Conservation (phyloP, 2,888 invertebrate species). For the Catocala fraxini region DNA sequence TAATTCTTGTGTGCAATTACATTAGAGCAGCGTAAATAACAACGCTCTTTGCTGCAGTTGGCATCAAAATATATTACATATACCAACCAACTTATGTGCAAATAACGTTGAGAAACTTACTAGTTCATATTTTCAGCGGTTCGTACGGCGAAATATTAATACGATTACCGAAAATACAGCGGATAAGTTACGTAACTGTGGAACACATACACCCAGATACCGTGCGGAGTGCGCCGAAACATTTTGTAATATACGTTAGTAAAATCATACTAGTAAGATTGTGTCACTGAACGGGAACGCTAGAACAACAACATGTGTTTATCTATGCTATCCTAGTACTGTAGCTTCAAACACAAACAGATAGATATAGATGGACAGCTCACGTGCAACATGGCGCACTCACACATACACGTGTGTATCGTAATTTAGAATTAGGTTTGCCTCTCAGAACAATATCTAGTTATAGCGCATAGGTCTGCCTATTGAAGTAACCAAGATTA, state of each 20-base stretch:
- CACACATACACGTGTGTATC: too few relatives aligned
- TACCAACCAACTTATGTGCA: constrained; percentile 12
- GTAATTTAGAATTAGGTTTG: too few relatives aligned
- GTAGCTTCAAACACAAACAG: too few relatives aligned
- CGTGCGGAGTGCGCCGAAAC: constrained; percentile 76
- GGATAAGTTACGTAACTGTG: constrained; percentile 65
- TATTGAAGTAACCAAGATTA: too few relatives aligned
- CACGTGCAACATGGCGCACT: too few relatives aligned
- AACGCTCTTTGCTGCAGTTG: constrained; percentile 5
- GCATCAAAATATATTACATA: constrained; percentile 5
- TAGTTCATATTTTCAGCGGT: constrained; percentile 63
- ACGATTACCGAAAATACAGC: constrained; percentile 57
- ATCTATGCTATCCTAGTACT: not conserved
- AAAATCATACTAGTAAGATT: constrained; percentile 34
- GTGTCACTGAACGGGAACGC: constrained; percentile 22
- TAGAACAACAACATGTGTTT: constrained; percentile 22
- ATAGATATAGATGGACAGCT: too few relatives aligned
- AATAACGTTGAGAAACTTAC: constrained; percentile 6
- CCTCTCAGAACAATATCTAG: too few relatives aligned
- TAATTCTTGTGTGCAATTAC: not conserved
- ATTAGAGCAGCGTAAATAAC: not conserved
- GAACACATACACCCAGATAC: constrained; percentile 80
- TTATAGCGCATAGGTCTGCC: too few relatives aligned
- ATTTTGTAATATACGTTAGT: constrained; percentile 75
- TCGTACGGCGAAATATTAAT: constrained; percentile 75